A percentile compares a stretch with the other conserved stretches of the same genome.
Evolutionary conservation across 2,113 vertebrate species (phyloP).

Genomic region (Salvelinus alpinus): DNA sequence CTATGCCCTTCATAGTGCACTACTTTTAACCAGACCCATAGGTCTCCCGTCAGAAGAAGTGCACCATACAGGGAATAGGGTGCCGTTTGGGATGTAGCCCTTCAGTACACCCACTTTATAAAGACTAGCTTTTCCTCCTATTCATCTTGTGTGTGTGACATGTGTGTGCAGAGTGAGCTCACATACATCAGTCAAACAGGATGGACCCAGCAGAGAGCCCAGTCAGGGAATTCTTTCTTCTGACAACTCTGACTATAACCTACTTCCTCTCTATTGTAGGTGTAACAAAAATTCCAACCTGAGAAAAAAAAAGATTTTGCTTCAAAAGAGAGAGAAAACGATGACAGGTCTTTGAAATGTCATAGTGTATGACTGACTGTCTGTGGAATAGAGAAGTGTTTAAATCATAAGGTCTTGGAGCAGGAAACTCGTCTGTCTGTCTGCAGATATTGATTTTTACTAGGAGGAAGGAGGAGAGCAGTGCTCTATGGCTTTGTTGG

Average conservation of each 20-base stretch:
- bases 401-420: conserved; percentile 33
- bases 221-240: conserved; percentile 13
- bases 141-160: conserved; percentile 6
- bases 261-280: conserved; percentile 5
- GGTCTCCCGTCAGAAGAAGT: too few species aligned
- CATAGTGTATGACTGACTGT: conserved; percentile 21
- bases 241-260: conserved; percentile 9
- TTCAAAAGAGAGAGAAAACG: conserved; percentile 29
- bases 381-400: conserved; percentile 11
- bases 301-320: conserved; percentile 1
- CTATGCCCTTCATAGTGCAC: too few species aligned
- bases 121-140: conserved; percentile 36
- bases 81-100: too few species aligned
- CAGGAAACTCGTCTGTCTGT: conserved; percentile 37
- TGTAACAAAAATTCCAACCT: conserved; percentile 7
- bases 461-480: not conserved
- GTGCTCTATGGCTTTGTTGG: conserved; percentile 48
- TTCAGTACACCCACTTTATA: not conserved
- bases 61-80: too few species aligned
- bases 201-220: not conserved
- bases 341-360: conserved; percentile 53
- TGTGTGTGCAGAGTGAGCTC: not conserved
- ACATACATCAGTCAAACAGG: not conserved
- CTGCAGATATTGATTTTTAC: conserved; percentile 55
- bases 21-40: too few species aligned